Conservation (phyloP, 2,888 invertebrate genomes). For the Hololepta plana region DNA sequence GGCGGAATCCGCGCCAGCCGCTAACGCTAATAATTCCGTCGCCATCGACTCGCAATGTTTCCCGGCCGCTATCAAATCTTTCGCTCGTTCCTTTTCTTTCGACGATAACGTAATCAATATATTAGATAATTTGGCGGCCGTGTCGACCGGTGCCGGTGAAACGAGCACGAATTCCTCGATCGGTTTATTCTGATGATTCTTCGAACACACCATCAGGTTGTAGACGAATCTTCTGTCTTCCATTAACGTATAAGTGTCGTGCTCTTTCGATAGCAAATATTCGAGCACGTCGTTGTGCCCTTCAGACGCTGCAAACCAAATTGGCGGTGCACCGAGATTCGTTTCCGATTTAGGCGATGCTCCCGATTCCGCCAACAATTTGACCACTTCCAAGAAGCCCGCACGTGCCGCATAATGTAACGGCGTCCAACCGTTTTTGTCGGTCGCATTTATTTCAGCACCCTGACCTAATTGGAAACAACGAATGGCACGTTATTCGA, state of each 20-base stretch:
- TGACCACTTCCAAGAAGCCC: slow-evolving; percentile 88
- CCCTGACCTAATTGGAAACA: slow-evolving; percentile 52
- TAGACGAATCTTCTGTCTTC: slow-evolving; percentile 79
- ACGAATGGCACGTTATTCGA: slow-evolving; percentile 4
- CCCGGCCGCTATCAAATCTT: slow-evolving; percentile 88
- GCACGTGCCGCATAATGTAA: slow-evolving; percentile 88
- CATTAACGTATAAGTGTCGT: slow-evolving; percentile 93
- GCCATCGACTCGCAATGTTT: slow-evolving; percentile 97
- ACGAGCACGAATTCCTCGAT: slow-evolving; percentile 95
- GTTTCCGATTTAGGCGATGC: slow-evolving; percentile 92
- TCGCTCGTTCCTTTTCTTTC: slow-evolving; percentile 95
- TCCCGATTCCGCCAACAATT: slow-evolving; percentile 85
- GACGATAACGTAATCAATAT: slow-evolving; percentile 75
- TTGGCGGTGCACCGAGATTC: slow-evolving; percentile 88
- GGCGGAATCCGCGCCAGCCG: slow-evolving; percentile 87
- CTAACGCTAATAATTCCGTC: slow-evolving; percentile 82
- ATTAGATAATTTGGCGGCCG: slow-evolving; percentile 92
- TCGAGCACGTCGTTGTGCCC: slow-evolving; percentile 92
- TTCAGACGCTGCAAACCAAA: slow-evolving; percentile 96
- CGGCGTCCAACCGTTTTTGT: slow-evolving; percentile 93
- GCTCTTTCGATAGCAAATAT: slow-evolving; percentile 92
- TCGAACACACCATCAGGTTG: slow-evolving; percentile 95
- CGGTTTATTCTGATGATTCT: slow-evolving; percentile 87
- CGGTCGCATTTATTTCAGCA: slow-evolving; percentile 94
- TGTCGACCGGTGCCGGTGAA: slow-evolving; percentile 98